phyloP scores from a whole-genome alignment of 2,797 vertebrate genomes.

The Scolopax bukidnonensis region DNA sequence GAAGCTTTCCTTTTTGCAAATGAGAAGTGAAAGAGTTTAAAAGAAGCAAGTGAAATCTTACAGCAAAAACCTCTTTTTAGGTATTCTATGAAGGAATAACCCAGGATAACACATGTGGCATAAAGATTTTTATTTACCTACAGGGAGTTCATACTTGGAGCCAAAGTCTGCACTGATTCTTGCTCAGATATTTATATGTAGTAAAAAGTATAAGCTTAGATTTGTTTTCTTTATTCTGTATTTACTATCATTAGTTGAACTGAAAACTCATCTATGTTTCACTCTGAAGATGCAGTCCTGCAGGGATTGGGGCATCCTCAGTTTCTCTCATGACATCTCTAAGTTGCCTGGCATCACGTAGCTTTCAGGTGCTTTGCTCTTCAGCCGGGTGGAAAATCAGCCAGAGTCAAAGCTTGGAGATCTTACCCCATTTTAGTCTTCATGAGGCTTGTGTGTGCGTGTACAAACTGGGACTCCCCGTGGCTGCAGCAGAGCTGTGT shows the following conservation, averaged over 20 bases:
- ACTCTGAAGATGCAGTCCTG: neutral
- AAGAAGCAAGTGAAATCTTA: neutral
- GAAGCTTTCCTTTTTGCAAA: neutral
- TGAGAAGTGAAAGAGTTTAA: neutral
- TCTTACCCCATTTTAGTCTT: neutral
- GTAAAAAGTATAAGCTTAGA: neutral
- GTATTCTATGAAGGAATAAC: neutral
- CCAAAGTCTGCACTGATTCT: neutral
- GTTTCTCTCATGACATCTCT: neutral
- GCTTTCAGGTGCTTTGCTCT: neutral
- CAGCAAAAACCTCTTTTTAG: neutral
- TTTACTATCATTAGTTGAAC: neutral
- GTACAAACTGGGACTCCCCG: neutral
- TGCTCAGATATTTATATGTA: neutral
- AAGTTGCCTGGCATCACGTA: neutral
- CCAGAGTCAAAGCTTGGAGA: neutral
- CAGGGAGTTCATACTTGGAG: neutral
- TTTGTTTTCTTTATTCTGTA: neutral
- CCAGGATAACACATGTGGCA: neutral
- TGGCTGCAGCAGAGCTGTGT: neutral
- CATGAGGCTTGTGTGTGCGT: rapidly evolving
- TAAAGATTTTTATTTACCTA: neutral
- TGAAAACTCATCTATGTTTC: neutral
- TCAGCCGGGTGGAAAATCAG: neutral
- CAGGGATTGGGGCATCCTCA: neutral